phyloP scores from a whole-genome alignment of 2,888 invertebrate genomes.

The Escarpia spicata region DNA sequence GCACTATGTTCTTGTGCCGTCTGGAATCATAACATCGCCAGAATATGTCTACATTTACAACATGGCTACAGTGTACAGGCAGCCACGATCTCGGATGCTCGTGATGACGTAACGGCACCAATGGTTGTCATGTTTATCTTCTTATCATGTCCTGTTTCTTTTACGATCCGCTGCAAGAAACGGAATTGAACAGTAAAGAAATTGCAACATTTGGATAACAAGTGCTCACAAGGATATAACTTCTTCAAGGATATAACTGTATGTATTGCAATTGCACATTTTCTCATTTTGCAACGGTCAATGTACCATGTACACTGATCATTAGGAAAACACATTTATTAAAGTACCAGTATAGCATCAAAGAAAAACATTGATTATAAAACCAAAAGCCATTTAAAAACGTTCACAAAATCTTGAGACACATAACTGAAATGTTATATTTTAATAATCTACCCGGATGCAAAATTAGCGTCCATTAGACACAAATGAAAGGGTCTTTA shows the following conservation, averaged over 20 bases:
- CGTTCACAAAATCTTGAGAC: background rate
- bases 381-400: background rate
- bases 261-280: background rate
- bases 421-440: background rate
- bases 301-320: no score
- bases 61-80: background rate
- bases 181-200: background rate
- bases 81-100: background rate
- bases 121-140: background rate
- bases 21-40: background rate
- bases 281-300: no score
- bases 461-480: background rate
- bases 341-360: background rate
- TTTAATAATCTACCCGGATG: background rate
- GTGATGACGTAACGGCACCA: background rate
- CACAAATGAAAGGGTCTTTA: background rate
- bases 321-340: background rate
- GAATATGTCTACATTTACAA: background rate
- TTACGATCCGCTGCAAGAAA: background rate
- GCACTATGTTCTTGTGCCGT: background rate
- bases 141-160: background rate
- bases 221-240: background rate
- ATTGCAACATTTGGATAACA: background rate
- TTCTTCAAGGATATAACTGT: no score
- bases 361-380: background rate